Evolutionary conservation across 2,888 invertebrate genomes (phyloP).

Genomic region (Hyles lineata): DNA sequence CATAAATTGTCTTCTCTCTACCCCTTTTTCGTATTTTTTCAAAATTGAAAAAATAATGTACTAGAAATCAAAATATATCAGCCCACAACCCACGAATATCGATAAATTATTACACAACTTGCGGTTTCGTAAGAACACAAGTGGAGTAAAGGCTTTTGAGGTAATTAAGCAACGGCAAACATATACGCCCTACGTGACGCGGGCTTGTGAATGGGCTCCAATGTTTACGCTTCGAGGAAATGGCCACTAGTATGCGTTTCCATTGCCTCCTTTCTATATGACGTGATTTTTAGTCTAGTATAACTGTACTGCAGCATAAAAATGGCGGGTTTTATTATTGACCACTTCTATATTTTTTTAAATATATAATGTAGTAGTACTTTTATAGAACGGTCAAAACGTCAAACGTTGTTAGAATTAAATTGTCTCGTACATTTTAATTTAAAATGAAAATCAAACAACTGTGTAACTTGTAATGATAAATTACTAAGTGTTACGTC

Average conservation of each 20-base stretch:
- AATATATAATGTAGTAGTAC: too few species aligned
- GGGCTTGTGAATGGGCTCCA: not conserved
- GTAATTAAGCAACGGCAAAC: not conserved
- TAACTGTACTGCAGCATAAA: not conserved
- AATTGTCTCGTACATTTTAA: too few species aligned
- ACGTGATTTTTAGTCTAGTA: not conserved
- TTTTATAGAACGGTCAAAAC: too few species aligned
- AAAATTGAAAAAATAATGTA: too few species aligned
- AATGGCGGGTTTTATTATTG: too few species aligned
- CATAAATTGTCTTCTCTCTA: too few species aligned
- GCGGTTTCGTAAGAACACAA: not conserved
- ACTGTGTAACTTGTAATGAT: not conserved
- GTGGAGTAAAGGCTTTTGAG: not conserved
- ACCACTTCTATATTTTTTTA: too few species aligned
- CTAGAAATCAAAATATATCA: too few species aligned
- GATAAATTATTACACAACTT: not conserved
- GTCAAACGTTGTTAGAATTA: too few species aligned
- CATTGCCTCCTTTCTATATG: not conserved
- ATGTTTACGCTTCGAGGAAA: conserved; percentile 2
- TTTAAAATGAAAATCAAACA: too few species aligned
- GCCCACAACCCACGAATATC: too few species aligned
- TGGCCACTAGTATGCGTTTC: not conserved
- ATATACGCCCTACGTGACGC: not conserved
- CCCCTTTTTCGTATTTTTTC: too few species aligned
- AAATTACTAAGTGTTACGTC: not conserved